Base-by-base conservation (phyloP, 2,797 vertebrate species). In the Rhadinocentrus ornatus region DNA sequence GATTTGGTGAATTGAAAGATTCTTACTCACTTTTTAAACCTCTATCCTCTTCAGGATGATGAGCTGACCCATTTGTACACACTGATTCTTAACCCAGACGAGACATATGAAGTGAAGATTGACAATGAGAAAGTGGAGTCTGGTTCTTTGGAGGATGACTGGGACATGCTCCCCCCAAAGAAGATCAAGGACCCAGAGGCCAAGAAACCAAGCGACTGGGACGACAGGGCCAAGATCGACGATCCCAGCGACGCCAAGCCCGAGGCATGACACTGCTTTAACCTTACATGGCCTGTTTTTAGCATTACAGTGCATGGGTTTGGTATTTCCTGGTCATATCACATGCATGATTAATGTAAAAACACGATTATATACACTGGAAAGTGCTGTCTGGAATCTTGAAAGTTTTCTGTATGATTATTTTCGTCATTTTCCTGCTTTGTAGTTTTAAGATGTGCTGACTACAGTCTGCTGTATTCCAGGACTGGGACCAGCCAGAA, bases 51-150 rank as follows among this genome's bases (percentile, higher is more conserved):
- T 10, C n/a, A 98, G 97, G 97, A 99, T 0, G 97, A 99, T 0
- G 97, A 97, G 46, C 93, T 96, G 85, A 96, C 92, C 29, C 97
- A 99, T 84, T 79, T 98, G 46, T 99, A 99, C 93, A 98, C 97
- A 0, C 90, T 99, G 78, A 96, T 99, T 69, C 91, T 99, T 68
- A 93, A 96, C 4, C 94, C 97, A 0, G 97, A 99, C 89, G 97
- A 99, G 86, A 98, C 96, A 0, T 99, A 98, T 0, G 97, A 96
- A 80, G 97, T 99, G 48, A 99, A 97, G 88, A 97, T 99, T 0
- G 97, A 99, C 88, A 98, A 98, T 2, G 95, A 93, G 78, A 96
- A 96, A 29, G 97, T 97, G 58, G 97, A 98, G 71, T 97, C 96
- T 0, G 97, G 97, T 18, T 95, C 86, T 37, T 85, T 99, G 85